Percentiles rank a stretch among this genome's conserved stretches.
Evolutionary conservation across 2,888 invertebrate genomes (phyloP).

Genomic region (Papilio demoleus): DNA sequence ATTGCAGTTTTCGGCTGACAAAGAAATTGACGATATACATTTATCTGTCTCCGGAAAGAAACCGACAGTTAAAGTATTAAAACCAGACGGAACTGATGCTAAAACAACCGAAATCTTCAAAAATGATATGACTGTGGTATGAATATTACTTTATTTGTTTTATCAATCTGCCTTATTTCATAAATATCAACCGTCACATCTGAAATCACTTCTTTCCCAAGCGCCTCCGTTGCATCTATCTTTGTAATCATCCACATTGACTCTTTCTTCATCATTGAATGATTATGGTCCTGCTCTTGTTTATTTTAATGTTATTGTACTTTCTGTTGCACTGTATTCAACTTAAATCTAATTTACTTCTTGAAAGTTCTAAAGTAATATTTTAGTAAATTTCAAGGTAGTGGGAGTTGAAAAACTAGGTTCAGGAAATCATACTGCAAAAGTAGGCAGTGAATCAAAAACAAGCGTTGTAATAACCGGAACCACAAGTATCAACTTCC

Average conservation of each 20-base stretch:
- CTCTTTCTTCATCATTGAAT: neutral
- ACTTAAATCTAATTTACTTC: neutral
- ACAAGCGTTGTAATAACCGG: slow-evolving; percentile 52
- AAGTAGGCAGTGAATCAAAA: slow-evolving; percentile 50
- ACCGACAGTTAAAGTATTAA: slow-evolving; percentile 49
- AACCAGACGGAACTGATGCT: slow-evolving; percentile 51
- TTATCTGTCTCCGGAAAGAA: slow-evolving; percentile 54
- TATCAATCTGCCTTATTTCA: neutral
- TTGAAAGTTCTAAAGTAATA: neutral
- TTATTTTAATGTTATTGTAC: neutral
- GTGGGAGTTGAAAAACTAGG: slow-evolving; percentile 48
- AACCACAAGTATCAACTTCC: slow-evolving; percentile 54
- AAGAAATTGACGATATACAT: slow-evolving; percentile 48
- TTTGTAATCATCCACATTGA: neutral
- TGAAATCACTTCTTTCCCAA: neutral
- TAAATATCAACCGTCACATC: neutral
- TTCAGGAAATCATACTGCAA: slow-evolving; percentile 52
- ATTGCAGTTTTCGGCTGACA: slow-evolving; percentile 59
- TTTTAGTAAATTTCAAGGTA: slow-evolving; percentile 50
- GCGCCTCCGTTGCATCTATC: neutral
- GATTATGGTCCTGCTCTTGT: neutral
- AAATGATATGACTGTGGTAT: slow-evolving; percentile 49
- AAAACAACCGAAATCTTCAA: slow-evolving; percentile 46
- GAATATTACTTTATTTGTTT: slow-evolving; percentile 36
- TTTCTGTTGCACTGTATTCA: neutral